Evolutionary conservation across 2,113 vertebrate species (phyloP), one percentile per base, ranked within the genome.

Genomic region (Eptesicus fuscus): DNA sequence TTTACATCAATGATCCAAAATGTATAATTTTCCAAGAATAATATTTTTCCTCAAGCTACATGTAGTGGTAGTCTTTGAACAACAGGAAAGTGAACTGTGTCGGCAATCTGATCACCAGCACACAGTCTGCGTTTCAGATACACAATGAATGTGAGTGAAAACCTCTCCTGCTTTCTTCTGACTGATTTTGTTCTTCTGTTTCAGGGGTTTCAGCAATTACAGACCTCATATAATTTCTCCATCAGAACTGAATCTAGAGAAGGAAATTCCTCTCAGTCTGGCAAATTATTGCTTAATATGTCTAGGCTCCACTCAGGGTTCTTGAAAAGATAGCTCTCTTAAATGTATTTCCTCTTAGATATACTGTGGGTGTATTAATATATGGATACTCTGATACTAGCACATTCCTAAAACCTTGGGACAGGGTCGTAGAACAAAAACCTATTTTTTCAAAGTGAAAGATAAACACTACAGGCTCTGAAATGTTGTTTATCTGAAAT

Each of bases 341-440:
- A 82, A 88, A 53, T 93, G 44, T 69, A 90, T 70, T 70, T 76
- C 82, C 17, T 90, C 49, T 42, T 67, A 67, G 7, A 67, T 82
- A 32, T 32, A 65, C 9, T 40, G 1, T 76, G 7, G 49, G 23
- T 93, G 80, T 82, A 78, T 7, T 79, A 59, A 92, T 80, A 79
- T 32, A 83, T 17, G 18, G 71, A 69, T 11, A 67, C 14, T 71
- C 42, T 95, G 59, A 91, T 82, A 23, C 20, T 91, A 71, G 63
- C 83, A 88, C 83, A 93, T 59, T 92, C 44, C 87, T 93, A 91
- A 96, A 95, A 80, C 65, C 56, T 84, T 71, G 25, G 22, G 9
- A 63, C 22, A 88, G 51, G 8, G 20, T 56, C 17, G 22, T 51
- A 4, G 37, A 94, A 84, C 35, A 90, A 89, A 83, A 90, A 69